Evolutionary conservation across 2,113 vertebrate genomes (phyloP).

Genomic region (Platysteira castanea): DNA sequence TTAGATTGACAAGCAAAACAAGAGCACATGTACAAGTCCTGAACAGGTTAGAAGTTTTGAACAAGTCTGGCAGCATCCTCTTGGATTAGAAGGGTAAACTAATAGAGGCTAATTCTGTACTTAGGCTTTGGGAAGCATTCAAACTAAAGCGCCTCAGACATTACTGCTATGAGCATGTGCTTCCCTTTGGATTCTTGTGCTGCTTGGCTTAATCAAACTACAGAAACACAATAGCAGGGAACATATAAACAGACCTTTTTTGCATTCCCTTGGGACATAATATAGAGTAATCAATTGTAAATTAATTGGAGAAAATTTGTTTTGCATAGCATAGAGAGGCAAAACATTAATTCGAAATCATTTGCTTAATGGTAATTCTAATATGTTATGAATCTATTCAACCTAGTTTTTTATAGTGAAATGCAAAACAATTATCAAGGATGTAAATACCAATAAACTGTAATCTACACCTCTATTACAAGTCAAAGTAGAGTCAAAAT

Average conservation of each 20-base stretch:
- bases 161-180: neutral
- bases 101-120: neutral
- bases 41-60: neutral
- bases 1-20: neutral
- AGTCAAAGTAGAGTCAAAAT: slow-evolving; percentile 32
- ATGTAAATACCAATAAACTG: slow-evolving; percentile 59
- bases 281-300: slow-evolving; percentile 71
- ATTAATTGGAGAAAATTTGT: slow-evolving; percentile 72
- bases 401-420: slow-evolving; percentile 55
- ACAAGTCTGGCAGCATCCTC: neutral
- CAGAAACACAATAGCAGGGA: slow-evolving; percentile 32
- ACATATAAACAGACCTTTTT: neutral
- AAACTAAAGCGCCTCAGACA: neutral
- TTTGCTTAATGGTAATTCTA: slow-evolving; percentile 73
- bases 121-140: neutral
- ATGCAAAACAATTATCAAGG: slow-evolving; percentile 65
- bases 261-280: slow-evolving; percentile 56
- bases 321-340: slow-evolving; percentile 52
- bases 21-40: neutral
- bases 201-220: slow-evolving; percentile 42
- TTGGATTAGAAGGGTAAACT: neutral
- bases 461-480: slow-evolving; percentile 44
- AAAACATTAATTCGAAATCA: slow-evolving; percentile 69
- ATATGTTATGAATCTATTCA: slow-evolving; percentile 68
- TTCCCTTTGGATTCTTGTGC: neutral